These are phyloP conservation scores for Nasonovia ribisnigri DNA, from an alignment of 2,888 invertebrate species.

Conservation along the genomic window DNA sequence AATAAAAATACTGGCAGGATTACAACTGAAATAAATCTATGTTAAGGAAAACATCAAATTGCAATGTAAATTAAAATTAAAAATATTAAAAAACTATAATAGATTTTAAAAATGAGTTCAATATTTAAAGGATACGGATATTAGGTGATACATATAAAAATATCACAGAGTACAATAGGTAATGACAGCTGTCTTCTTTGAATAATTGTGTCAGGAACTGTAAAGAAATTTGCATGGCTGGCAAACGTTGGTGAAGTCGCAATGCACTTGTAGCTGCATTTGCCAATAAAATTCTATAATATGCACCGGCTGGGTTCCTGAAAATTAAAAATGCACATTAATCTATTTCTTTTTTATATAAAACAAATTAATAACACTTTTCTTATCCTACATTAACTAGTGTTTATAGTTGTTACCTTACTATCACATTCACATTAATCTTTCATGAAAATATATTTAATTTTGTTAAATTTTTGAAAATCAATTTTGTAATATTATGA, in stretches of 20 bases:
- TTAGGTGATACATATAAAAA: constrained; percentile 92
- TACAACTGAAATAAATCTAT: constrained; percentile 77
- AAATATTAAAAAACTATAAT: constrained; percentile 2
- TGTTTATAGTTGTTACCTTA: background rate
- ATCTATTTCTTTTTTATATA: background rate
- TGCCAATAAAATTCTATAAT: constrained; percentile 91
- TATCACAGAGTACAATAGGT: constrained; percentile 93
- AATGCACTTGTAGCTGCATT: constrained; percentile 96
- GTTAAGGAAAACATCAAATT: constrained; percentile 69
- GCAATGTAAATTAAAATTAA: background rate
- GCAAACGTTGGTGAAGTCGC: constrained; percentile 93
- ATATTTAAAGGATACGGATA: constrained; percentile 82
- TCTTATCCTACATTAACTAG: background rate
- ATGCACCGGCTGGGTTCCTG: constrained; percentile 83
- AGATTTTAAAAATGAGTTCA: background rate
- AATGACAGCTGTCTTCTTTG: constrained; percentile 95
- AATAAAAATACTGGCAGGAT: constrained; percentile 92
- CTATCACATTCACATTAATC: background rate
- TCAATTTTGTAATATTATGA: background rate
- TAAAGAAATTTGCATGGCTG: constrained; percentile 83
- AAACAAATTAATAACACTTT: background rate
- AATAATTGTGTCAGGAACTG: constrained; percentile 86
- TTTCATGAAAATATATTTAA: too few relatives aligned
- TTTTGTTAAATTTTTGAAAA: background rate
- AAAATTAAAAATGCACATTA: constrained; percentile 45